These are phyloP conservation scores for Drosophila eohydei DNA, from an alignment of 2,888 invertebrate genomes.

Conservation along the genomic window DNA sequence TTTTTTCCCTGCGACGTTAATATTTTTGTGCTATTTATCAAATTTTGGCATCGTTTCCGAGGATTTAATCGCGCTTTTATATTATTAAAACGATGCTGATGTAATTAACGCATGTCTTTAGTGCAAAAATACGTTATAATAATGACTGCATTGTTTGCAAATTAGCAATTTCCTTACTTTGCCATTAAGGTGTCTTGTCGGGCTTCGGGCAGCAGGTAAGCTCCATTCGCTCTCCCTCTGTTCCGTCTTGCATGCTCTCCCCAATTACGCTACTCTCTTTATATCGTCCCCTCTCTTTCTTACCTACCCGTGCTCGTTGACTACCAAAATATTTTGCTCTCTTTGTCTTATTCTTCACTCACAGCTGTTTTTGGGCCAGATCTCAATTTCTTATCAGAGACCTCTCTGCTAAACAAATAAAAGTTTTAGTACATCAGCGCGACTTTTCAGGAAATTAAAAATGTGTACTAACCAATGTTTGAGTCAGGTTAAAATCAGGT, in stretches of 20 bases:
- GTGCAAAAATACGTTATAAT: conserved; percentile 25
- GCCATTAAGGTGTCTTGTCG: conserved; percentile 54
- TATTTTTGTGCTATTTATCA: conserved; percentile 52
- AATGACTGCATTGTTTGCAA: conserved; percentile 44
- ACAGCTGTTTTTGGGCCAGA: conserved; percentile 55
- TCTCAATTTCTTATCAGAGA: conserved; percentile 50
- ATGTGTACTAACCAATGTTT: neutral
- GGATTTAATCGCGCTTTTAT: conserved; percentile 30
- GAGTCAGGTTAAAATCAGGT: conserved; percentile 6
- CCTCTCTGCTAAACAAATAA: conserved; percentile 25
- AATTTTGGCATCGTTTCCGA: conserved; percentile 32
- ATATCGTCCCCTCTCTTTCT: conserved; percentile 11
- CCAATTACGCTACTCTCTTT: conserved; percentile 3
- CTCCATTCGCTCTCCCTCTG: conserved; percentile 45
- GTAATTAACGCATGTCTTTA: conserved; percentile 14
- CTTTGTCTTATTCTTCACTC: conserved; percentile 38
- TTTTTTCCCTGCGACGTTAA: conserved; percentile 59
- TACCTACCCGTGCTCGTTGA: conserved; percentile 9
- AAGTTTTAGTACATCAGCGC: conserved; percentile 22
- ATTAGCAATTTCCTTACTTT: conserved; percentile 48
- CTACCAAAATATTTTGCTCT: conserved; percentile 44
- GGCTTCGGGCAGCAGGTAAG: conserved; percentile 67
- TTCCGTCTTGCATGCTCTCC: conserved; percentile 27
- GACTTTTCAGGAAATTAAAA: conserved; percentile 15
- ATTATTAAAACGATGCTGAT: conserved; percentile 27